Percentiles rank a stretch among this genome's conserved stretches.
Evolutionary conservation across 92 coral and sea anemone genomes (phyloP).

Genomic region (Anthopleura xanthogrammica): DNA sequence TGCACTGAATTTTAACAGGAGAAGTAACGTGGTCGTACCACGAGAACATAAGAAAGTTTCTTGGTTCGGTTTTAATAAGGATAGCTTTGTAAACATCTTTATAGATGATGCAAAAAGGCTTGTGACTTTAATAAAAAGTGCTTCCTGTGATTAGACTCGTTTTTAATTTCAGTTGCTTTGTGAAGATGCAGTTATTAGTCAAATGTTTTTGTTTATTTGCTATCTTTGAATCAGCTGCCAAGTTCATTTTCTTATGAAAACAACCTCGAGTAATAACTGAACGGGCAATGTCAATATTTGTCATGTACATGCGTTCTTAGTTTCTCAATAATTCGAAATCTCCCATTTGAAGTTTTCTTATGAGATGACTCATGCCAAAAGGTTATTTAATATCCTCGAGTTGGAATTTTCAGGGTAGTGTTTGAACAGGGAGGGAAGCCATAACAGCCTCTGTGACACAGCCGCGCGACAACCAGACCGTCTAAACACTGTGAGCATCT

Average conservation of each 20-base stretch:
- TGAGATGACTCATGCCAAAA: slow-evolving; percentile 30
- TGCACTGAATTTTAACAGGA: background rate
- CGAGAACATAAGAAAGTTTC: too few relatives aligned
- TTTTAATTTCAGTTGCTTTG: background rate
- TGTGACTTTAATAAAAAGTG: background rate
- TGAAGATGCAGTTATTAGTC: slow-evolving; percentile 17
- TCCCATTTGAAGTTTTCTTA: slow-evolving; percentile 36
- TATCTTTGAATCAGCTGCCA: slow-evolving; percentile 25
- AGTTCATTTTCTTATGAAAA: slow-evolving; percentile 19
- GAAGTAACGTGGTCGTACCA: background rate
- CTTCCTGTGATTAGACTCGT: slow-evolving; percentile 22
- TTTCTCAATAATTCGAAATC: slow-evolving; percentile 46
- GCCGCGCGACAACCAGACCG: background rate
- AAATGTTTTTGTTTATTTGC: slow-evolving; percentile 36
- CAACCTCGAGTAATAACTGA: slow-evolving; percentile 22
- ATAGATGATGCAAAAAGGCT: background rate
- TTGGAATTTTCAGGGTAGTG: background rate
- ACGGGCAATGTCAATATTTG: slow-evolving; percentile 32
- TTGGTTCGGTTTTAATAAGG: background rate
- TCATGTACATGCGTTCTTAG: slow-evolving; percentile 43
- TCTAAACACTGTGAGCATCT: background rate
- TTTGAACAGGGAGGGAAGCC: slow-evolving; percentile 6
- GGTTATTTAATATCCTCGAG: slow-evolving; percentile 12
- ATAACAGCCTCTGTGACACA: background rate
- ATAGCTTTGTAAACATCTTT: background rate